Percentiles rank a stretch among this genome's conserved stretches.
These are phyloP conservation scores for Miichthys miiuy DNA, from an alignment of 2,797 vertebrate species.

Conservation along the genomic window DNA sequence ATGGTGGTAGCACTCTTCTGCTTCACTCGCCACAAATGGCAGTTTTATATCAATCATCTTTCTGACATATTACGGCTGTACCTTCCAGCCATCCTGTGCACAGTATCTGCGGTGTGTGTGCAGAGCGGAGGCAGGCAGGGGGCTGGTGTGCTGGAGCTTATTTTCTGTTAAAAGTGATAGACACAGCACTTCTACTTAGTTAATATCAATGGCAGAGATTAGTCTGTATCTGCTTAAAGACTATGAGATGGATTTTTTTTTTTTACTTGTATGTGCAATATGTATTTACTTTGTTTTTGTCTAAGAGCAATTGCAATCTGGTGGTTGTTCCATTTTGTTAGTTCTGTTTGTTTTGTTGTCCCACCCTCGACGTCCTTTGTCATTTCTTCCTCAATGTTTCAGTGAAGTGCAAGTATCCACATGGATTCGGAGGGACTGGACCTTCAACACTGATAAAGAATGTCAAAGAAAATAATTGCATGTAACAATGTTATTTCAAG, in stretches of 20 bases:
- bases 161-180: conserved; percentile 37
- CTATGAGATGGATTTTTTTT: conserved; percentile 71
- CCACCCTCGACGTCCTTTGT: conserved; percentile 18
- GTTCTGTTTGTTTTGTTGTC: conserved; percentile 51
- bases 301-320: conserved; percentile 66
- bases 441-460: conserved; percentile 78
- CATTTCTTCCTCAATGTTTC: conserved; percentile 66
- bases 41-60: conserved; percentile 69
- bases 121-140: conserved; percentile 32
- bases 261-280: conserved; percentile 81
- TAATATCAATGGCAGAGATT: conserved; percentile 85
- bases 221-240: conserved; percentile 83
- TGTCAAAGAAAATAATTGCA: conserved; percentile 86
- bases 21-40: conserved; percentile 46
- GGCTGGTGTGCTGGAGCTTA: conserved; percentile 26
- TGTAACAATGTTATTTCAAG: conserved; percentile 87
- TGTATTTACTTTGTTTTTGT: conserved; percentile 78
- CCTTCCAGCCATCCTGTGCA: conserved; percentile 28
- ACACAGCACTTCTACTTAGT: conserved; percentile 53
- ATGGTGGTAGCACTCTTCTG: conserved; percentile 24
- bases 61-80: conserved; percentile 64
- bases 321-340: conserved; percentile 53
- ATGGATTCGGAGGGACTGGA: conserved; percentile 81
- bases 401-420: conserved; percentile 61
- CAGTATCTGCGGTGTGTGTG: conserved; percentile 46